Conservation (phyloP, 2,797 vertebrate species). For the Coreius guichenoti region DNA sequence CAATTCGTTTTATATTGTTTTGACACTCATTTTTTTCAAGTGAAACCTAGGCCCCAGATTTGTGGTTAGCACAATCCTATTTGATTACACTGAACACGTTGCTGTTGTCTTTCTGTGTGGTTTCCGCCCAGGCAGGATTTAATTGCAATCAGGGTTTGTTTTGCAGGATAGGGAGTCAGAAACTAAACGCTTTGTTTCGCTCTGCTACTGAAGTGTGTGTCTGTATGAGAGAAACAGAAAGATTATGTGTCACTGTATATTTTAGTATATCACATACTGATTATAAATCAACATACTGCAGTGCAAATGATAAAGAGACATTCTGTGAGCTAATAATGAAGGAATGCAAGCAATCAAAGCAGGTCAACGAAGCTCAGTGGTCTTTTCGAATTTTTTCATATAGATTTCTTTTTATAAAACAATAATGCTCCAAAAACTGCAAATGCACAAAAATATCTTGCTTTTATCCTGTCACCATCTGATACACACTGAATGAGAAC, state of each 20-base stretch:
- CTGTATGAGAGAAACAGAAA: constrained; percentile 3
- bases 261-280: constrained; percentile 7
- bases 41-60: constrained; percentile 31
- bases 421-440: constrained; percentile 11
- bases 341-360: constrained; percentile 1
- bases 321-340: constrained; percentile 13
- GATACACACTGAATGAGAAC: constrained; percentile 2
- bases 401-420: neutral
- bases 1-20: constrained; percentile 3
- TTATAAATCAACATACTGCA: constrained; percentile 33
- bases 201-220: neutral
- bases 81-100: constrained; percentile 30
- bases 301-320: neutral
- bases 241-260: constrained; percentile 8
- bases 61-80: constrained; percentile 30
- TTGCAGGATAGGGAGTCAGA: constrained; percentile 28
- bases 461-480: neutral
- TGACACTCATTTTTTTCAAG: neutral
- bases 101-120: constrained; percentile 21
- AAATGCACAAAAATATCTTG: constrained; percentile 19
- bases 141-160: constrained; percentile 52
- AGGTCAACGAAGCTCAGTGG: neutral
- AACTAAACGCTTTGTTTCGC: constrained; percentile 9
- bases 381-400: neutral
- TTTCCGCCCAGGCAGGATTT: constrained; percentile 9